These are phyloP conservation scores for Aplysina aerophoba DNA, from an alignment of 37 sponge, comb jelly and placozoan genomes.

Conservation along the genomic window DNA sequence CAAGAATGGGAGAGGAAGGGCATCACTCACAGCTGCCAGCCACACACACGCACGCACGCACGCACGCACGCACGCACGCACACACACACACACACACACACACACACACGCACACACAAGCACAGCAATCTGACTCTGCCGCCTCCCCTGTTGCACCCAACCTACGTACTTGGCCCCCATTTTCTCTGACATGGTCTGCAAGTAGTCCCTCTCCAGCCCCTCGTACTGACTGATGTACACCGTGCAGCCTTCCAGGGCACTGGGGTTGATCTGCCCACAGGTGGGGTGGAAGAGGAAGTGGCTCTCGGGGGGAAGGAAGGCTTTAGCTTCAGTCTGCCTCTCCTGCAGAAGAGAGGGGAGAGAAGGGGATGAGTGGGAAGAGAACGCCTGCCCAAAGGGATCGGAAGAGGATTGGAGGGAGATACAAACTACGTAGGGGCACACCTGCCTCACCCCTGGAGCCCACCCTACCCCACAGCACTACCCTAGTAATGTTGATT, in stretches of 20 bases:
- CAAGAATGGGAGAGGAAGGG: not conserved
- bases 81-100: slow-evolving; percentile 1
- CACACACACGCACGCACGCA: not conserved
- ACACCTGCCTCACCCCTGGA: not conserved
- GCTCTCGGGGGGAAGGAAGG: slow-evolving; percentile 47
- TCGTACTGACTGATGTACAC: slow-evolving; percentile 59
- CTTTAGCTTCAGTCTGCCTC: slow-evolving; percentile 29
- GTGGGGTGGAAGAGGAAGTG: slow-evolving; percentile 72
- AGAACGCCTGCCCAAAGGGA: no score
- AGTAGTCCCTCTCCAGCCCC: slow-evolving; percentile 69
- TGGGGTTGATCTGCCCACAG: slow-evolving; percentile 26
- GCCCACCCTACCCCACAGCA: no score
- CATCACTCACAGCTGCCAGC: no score
- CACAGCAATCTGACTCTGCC: not conserved
- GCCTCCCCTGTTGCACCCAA: not conserved
- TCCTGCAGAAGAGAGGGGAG: not conserved
- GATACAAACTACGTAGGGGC: not conserved
- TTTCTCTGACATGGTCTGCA: slow-evolving; percentile 4
- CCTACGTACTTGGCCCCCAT: slow-evolving; percentile 19
- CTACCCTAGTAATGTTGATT: no score
- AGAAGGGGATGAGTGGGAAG: not conserved
- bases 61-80: not conserved
- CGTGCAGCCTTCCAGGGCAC: not conserved
- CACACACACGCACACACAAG: no score
- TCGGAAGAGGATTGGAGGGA: no score